phyloP scores from a whole-genome alignment of 2,797 vertebrate species.

The Etheostoma nigrum region DNA sequence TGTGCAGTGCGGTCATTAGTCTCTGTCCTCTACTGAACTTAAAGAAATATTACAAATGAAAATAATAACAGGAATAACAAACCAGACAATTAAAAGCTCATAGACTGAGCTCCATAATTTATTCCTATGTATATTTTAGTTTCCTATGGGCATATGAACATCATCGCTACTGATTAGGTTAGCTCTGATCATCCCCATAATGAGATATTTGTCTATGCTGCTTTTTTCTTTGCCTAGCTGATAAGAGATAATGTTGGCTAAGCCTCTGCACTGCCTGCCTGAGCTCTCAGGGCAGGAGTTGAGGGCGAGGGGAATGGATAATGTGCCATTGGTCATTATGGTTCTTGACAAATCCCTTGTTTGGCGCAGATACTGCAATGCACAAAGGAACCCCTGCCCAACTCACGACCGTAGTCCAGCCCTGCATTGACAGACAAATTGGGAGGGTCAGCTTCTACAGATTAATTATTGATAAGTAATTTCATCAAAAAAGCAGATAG shows the following conservation, averaged over 20 bases:
- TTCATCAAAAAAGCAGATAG: constrained; percentile 51
- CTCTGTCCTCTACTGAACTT: constrained; percentile 18
- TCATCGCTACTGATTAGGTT: constrained; percentile 60
- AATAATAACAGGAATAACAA: constrained; percentile 24
- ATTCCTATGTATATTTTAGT: constrained; percentile 40
- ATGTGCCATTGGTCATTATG: constrained; percentile 60
- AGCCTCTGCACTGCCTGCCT: constrained; percentile 32
- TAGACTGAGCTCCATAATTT: constrained; percentile 12
- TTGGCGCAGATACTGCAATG: constrained; percentile 53
- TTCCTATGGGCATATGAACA: constrained; percentile 28
- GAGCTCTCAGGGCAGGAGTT: constrained; percentile 23
- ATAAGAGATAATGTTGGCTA: constrained; percentile 57
- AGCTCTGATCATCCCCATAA: constrained; percentile 43
- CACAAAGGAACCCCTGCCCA: constrained; percentile 11
- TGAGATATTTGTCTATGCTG: constrained; percentile 66
- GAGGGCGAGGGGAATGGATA: constrained; percentile 24
- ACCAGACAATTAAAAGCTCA: constrained; percentile 25
- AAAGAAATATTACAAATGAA: constrained; percentile 38
- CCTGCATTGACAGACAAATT: constrained; percentile 47
- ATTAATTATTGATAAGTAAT: constrained; percentile 78
- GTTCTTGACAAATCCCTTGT: constrained; percentile 61
- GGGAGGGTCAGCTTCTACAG: constrained; percentile 56
- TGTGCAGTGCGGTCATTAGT: constrained; percentile 14
- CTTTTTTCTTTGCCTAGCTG: constrained; percentile 49
- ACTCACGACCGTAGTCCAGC: constrained; percentile 38